Percentiles rank a stretch among this genome's conserved stretches.
Evolutionary conservation across 2,797 vertebrate species (phyloP).

Genomic region (Dendrocincla fuliginosa): DNA sequence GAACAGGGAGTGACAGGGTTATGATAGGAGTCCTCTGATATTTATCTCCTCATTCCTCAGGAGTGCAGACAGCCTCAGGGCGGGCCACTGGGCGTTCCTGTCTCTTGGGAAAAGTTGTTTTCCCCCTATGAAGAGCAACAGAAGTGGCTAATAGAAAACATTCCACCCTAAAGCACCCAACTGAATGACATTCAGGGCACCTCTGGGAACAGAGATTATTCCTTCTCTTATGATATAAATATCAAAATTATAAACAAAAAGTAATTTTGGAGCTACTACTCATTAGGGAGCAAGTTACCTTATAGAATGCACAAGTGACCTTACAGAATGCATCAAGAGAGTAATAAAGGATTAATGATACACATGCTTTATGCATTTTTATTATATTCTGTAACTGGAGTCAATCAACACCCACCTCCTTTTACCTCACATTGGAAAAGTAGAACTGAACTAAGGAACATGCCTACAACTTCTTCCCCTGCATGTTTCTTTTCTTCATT

Average conservation of each 20-base stretch:
- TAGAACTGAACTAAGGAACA: neutral
- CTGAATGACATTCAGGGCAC: neutral
- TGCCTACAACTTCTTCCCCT: neutral
- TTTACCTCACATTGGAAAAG: neutral
- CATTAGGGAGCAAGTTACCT: neutral
- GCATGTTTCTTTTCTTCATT: neutral
- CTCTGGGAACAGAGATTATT: neutral
- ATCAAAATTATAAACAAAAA: neutral
- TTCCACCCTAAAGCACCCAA: neutral
- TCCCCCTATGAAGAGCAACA: neutral
- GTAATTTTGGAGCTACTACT: neutral
- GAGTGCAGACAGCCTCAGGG: neutral
- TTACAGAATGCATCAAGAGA: neutral
- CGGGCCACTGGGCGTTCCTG: neutral
- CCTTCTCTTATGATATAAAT: neutral
- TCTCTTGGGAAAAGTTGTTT: neutral
- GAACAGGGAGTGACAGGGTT: neutral
- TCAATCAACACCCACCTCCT: neutral
- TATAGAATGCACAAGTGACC: neutral
- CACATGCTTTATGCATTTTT: neutral
- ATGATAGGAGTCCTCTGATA: neutral
- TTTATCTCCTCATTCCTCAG: neutral
- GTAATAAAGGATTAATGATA: neutral
- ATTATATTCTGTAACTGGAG: neutral
- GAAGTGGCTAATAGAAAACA: neutral